These are phyloP conservation scores for Macquaria ambigua DNA, from an alignment of 2,113 vertebrate genomes.

Conservation along the genomic window DNA sequence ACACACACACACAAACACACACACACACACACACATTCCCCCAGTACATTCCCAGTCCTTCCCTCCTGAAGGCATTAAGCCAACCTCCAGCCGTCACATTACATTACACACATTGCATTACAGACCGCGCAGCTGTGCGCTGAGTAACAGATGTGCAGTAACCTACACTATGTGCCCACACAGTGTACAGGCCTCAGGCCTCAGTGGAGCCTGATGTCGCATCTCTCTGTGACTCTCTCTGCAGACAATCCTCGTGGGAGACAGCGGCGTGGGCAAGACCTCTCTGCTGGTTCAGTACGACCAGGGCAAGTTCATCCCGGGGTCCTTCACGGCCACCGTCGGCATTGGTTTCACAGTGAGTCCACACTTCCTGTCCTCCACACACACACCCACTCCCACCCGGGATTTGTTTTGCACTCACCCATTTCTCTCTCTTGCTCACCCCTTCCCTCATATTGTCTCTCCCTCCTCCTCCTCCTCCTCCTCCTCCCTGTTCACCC, in stretches of 20 bases:
- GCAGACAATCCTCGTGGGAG: conserved; percentile 92
- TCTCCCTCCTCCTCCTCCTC: background rate
- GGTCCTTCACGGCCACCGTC: conserved; percentile 90
- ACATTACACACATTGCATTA: conserved; percentile 57
- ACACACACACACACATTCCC: background rate
- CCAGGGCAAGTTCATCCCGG: conserved; percentile 92
- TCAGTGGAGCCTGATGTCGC: background rate
- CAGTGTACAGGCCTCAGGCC: conserved; percentile 26
- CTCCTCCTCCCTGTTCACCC: background rate
- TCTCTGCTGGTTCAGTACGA: conserved; percentile 92
- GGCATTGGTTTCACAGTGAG: conserved; percentile 93
- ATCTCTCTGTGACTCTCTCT: conserved; percentile 42
- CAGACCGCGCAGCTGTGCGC: background rate
- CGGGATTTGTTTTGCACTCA: background rate
- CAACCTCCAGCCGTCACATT: conserved; percentile 51
- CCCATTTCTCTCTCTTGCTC: background rate
- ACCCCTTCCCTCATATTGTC: background rate
- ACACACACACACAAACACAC: background rate
- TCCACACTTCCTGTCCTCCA: conserved; percentile 16
- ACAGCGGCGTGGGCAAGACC: conserved; percentile 91
- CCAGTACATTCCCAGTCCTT: background rate
- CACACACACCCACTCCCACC: background rate
- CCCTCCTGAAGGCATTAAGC: conserved; percentile 13
- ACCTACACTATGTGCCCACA: conserved; percentile 4
- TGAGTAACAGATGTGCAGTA: conserved; percentile 40